phyloP scores from a whole-genome alignment of 1,140 invertebrate genomes.

The Heliconius hewitsoni region DNA sequence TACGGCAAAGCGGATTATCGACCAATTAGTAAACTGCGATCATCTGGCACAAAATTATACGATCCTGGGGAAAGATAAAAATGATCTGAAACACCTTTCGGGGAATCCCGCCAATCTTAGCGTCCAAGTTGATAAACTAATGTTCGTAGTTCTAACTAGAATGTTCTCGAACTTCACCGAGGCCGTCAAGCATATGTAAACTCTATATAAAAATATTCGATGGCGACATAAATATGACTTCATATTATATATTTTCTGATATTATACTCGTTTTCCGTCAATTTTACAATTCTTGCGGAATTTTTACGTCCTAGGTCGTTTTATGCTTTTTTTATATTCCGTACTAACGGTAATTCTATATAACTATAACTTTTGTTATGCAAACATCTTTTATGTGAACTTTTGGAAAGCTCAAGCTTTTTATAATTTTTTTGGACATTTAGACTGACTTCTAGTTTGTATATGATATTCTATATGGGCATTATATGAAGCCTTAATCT shows the following conservation, averaged over 20 bases:
- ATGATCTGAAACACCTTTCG: neutral
- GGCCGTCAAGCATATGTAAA: constrained; percentile 3
- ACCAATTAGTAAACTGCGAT: neutral
- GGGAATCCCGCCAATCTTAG: neutral
- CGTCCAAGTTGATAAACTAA: neutral
- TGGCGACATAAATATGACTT: neutral
- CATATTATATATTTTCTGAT: neutral
- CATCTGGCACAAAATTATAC: neutral
- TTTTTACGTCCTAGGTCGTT: neutral
- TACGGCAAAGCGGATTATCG: neutral
- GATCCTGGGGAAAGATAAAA: neutral
- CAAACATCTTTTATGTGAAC: neutral
- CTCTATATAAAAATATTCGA: neutral
- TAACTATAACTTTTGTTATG: neutral
- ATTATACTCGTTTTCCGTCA: neutral
- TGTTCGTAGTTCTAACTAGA: constrained; percentile 12
- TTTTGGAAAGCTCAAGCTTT: neutral
- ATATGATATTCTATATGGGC: neutral
- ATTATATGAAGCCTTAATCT: neutral
- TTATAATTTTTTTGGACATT: neutral
- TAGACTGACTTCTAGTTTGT: neutral
- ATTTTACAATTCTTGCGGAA: neutral
- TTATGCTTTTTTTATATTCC: neutral
- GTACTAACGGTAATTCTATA: neutral
- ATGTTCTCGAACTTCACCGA: constrained; percentile 6